Conservation (phyloP, 2,888 invertebrate genomes). For the Ptilodon capucinus region DNA sequence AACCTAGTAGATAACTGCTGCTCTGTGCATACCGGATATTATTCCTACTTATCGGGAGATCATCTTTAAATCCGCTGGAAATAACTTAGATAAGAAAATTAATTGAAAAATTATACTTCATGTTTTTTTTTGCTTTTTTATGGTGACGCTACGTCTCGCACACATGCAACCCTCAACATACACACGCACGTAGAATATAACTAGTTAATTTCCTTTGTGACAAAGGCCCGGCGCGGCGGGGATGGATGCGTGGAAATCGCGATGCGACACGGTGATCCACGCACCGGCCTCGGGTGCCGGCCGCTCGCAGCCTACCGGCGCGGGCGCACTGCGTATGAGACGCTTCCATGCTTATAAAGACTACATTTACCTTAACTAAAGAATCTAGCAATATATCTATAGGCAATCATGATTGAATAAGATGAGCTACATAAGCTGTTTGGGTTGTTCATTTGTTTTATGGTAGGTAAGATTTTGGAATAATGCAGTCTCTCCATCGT, state of each 20-base stretch:
- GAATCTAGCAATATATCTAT: no score
- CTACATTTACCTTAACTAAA: no score
- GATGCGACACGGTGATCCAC: slow-evolving; percentile 77
- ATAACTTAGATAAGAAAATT: no score
- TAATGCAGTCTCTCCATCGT: no score
- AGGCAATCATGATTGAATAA: no score
- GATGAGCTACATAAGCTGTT: no score
- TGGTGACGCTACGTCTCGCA: slow-evolving; percentile 53
- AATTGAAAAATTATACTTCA: no score
- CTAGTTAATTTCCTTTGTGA: slow-evolving; percentile 83
- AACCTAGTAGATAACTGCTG: no score
- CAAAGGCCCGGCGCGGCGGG: slow-evolving; percentile 75
- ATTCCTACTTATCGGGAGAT: not conserved
- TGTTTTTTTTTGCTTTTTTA: slow-evolving; percentile 6
- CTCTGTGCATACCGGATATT: no score
- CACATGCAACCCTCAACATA: slow-evolving; percentile 30
- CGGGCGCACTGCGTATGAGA: slow-evolving; percentile 6
- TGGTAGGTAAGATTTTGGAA: no score
- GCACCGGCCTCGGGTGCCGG: slow-evolving; percentile 48
- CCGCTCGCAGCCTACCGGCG: slow-evolving; percentile 10
- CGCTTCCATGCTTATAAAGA: not conserved
- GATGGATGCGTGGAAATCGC: slow-evolving; percentile 82
- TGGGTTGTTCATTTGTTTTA: no score
- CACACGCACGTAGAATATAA: slow-evolving; percentile 57
- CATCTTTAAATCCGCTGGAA: no score